Conservation (phyloP, 2,888 invertebrate genomes). For the Thymelicus sylvestris region DNA sequence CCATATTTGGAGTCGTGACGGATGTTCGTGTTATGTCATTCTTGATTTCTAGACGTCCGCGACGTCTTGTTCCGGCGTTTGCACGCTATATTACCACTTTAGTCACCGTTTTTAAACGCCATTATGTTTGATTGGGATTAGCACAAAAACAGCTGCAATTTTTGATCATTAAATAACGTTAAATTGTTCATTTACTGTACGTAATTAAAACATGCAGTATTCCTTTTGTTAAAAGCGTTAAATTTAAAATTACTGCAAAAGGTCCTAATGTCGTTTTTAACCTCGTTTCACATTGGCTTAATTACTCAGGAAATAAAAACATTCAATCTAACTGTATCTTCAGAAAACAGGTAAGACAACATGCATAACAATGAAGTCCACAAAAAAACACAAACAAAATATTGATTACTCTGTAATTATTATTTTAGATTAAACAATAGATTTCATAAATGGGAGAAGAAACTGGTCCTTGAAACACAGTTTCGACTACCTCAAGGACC, state of each 20-base stretch:
- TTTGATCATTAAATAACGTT: neutral
- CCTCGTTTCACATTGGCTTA: constrained; percentile 5
- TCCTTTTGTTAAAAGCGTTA: constrained; percentile 5
- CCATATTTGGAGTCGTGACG: neutral
- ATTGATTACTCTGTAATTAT: constrained; percentile 10
- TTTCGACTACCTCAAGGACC: too few species aligned
- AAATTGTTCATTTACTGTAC: neutral
- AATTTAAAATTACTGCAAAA: constrained; percentile 9
- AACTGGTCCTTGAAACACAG: too few species aligned
- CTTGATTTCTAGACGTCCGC: neutral
- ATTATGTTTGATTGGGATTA: too few species aligned
- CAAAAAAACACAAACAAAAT: neutral
- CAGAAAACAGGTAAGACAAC: constrained; percentile 9
- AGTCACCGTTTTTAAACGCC: too few species aligned
- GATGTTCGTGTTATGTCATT: constrained; percentile 13
- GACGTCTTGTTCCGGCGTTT: constrained; percentile 15
- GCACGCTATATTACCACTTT: too few species aligned
- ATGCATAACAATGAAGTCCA: constrained; percentile 4
- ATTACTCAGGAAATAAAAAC: constrained; percentile 14
- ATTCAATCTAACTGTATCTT: constrained; percentile 10
- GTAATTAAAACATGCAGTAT: neutral
- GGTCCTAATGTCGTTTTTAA: constrained; percentile 16
- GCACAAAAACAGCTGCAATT: neutral
- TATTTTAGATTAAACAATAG: too few species aligned
- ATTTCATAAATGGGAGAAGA: too few species aligned